Evolutionary conservation across 2,888 invertebrate species (phyloP), one percentile per base, ranked within the genome.

Genomic region (Gasteruption jaculator): DNA sequence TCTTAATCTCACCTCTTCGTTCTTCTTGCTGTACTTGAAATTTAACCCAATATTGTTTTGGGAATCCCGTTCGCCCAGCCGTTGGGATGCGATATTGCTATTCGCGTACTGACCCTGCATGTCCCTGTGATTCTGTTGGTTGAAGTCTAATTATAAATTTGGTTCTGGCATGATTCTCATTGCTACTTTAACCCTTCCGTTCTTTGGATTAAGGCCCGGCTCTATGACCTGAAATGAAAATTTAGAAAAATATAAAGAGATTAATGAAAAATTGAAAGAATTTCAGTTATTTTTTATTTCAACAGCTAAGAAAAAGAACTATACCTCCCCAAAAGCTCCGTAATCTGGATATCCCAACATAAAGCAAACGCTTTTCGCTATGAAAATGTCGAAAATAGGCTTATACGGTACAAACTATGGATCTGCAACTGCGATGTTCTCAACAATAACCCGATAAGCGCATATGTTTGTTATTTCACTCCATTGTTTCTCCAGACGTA

Each of bases 321-420:
- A 54, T 67, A 91, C 91, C 59, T 81, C 80, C 33, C 87, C 93
- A 65, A 80, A 74, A 32, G 82, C 79, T 1, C 92, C 94, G 64
- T 91, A 92, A 69, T 87, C 83, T 5, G 85, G 86, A 50, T 82
- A 80, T 5, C 80, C 82, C 0, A 93, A 76, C 69, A 90, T 80
- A 66, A 92, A 93, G 53, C 90, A 85, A 2, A 62, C 59, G 37
- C 80, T 79, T 1, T 82, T 82, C 1, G 75, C 68, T 1, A 83
- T 80, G 61, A 86, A 93, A 1, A 90, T 76, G 43, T 83, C 77
- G 58, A 71, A 39, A n/a, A 83, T 60, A 15, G 73, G 74, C 33
- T 61, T 69, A 38, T 72, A 75, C 24, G 73, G 62, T 3, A 62
- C 55, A 50, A 70, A 65, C 7, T 60, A 61, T 1, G 71, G 62